Percentiles rank a stretch among this genome's conserved stretches.
These are phyloP conservation scores for Trypoxylon attenuatum DNA, from an alignment of 2,888 invertebrate species.

Conservation along the genomic window DNA sequence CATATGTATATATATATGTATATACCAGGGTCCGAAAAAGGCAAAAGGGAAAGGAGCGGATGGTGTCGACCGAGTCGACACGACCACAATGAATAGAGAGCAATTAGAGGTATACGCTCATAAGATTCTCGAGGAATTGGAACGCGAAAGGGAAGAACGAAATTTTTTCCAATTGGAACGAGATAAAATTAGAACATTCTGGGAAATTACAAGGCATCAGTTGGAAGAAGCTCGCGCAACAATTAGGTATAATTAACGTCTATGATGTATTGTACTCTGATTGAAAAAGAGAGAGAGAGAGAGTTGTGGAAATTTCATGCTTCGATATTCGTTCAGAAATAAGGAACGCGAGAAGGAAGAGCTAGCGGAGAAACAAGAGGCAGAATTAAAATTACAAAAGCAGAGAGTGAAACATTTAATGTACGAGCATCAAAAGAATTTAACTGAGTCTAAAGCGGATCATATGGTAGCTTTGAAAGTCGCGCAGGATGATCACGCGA, in stretches of 20 bases:
- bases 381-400: conserved; percentile 90
- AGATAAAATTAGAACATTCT: conserved; percentile 94
- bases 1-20: not conserved
- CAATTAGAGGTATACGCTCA: conserved; percentile 92
- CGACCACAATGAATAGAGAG: conserved; percentile 93
- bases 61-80: conserved; percentile 91
- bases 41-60: conserved; percentile 58
- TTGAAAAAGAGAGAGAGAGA: not conserved
- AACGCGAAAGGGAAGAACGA: conserved; percentile 94
- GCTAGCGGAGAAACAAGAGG: conserved; percentile 89
- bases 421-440: conserved; percentile 91
- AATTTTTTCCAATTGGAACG: conserved; percentile 97
- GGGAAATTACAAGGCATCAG: conserved; percentile 95
- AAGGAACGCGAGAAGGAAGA: conserved; percentile 93
- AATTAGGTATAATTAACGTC: conserved; percentile 77
- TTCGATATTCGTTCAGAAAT: conserved; percentile 75
- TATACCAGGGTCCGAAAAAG: conserved; percentile 59
- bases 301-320: not conserved
- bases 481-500: conserved; percentile 87
- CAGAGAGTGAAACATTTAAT: conserved; percentile 95
- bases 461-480: conserved; percentile 87
- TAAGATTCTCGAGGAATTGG: conserved; percentile 91
- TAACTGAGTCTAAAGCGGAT: conserved; percentile 90
- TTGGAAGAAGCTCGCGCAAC: conserved; percentile 88
- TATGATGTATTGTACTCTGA: not conserved